phyloP scores from a whole-genome alignment of 2,113 vertebrate species.

The Diglossa brunneiventris region DNA sequence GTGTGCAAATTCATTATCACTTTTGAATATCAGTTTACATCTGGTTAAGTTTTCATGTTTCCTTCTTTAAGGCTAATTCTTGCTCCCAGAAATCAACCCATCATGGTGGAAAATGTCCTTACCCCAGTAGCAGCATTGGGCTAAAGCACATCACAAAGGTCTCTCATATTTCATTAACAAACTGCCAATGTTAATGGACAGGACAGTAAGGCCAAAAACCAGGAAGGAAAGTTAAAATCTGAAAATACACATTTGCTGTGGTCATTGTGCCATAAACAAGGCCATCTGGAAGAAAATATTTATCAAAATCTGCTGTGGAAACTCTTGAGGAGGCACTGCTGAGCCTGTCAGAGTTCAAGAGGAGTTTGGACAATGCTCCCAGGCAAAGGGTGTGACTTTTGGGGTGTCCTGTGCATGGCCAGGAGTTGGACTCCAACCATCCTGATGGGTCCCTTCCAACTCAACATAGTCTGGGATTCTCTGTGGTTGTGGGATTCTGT shows the following conservation, averaged over 20 bases:
- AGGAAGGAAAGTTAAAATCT: background rate
- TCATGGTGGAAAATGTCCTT: background rate
- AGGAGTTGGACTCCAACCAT: background rate
- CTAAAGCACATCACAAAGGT: background rate
- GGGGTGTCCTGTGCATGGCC: background rate
- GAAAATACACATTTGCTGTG: background rate
- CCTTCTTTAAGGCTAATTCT: background rate
- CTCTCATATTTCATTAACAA: background rate
- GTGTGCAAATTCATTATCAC: background rate
- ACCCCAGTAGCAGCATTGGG: background rate
- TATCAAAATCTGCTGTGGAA: background rate
- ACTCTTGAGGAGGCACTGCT: background rate
- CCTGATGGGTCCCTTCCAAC: background rate
- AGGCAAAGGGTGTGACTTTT: no score
- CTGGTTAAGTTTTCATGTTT: background rate
- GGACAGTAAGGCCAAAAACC: background rate
- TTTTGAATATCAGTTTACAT: background rate
- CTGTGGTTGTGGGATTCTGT: background rate
- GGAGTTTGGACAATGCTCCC: background rate
- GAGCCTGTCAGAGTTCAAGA: background rate
- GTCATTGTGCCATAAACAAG: background rate
- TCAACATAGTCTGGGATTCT: background rate
- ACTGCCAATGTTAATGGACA: background rate
- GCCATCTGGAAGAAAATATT: background rate
- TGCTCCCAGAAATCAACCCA: background rate